Conservation (phyloP, 2,797 vertebrate species). For the Anas georgica region DNA sequence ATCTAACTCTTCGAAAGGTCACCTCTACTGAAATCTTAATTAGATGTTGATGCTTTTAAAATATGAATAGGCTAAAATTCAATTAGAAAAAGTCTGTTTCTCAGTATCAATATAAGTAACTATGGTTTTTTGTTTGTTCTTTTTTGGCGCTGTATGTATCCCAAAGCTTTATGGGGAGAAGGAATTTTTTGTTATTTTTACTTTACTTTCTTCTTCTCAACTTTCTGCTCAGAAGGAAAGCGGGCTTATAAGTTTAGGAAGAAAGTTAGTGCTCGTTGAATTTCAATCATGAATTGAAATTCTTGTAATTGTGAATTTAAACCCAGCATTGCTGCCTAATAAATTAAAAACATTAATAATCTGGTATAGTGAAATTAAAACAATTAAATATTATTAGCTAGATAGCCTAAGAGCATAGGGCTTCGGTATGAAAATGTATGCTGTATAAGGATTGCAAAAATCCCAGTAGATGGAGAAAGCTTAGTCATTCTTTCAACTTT, state of each 20-base stretch:
- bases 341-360: slow-evolving; percentile 21
- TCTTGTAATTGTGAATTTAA: not conserved
- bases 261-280: not conserved
- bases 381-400: slow-evolving; percentile 38
- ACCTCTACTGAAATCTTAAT: slow-evolving; percentile 15
- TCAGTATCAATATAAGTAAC: not conserved
- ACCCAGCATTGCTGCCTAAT: slow-evolving; percentile 7
- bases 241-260: not conserved
- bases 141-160: not conserved
- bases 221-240: not conserved
- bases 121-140: not conserved
- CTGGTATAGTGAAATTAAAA: not conserved
- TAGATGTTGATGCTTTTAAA: not conserved
- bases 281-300: slow-evolving; percentile 8
- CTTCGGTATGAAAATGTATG: not conserved
- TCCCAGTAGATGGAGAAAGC: not conserved
- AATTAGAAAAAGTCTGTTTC: not conserved
- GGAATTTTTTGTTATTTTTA: not conserved
- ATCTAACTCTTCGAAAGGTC: not conserved
- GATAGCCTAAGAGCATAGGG: not conserved
- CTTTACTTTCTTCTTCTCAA: not conserved
- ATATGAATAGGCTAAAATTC: not conserved
- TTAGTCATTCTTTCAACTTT: slow-evolving; percentile 14
- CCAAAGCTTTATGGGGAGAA: not conserved
- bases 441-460: not conserved